These are phyloP conservation scores for Ruditapes philippinarum DNA, from an alignment of 1,140 invertebrate genomes.

Conservation along the genomic window DNA sequence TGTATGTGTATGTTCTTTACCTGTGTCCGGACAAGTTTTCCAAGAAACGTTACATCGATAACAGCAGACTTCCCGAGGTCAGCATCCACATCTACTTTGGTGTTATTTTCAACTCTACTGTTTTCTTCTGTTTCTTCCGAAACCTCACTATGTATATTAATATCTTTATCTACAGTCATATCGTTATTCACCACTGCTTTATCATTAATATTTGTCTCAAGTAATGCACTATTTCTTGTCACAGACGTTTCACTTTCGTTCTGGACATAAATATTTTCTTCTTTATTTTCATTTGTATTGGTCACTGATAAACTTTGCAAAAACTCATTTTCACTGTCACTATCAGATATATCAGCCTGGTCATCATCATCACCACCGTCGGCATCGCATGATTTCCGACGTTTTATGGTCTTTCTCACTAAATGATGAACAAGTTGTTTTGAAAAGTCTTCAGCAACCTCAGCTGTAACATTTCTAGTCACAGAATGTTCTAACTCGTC, in stretches of 20 bases:
- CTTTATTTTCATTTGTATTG: not conserved
- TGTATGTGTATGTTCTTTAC: no score
- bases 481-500: not conserved
- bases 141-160: not conserved
- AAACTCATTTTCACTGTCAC: slow-evolving; percentile 38
- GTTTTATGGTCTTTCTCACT: slow-evolving; percentile 34
- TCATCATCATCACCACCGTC: slow-evolving; percentile 11
- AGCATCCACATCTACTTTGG: not conserved
- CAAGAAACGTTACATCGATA: slow-evolving; percentile 63
- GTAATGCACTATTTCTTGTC: not conserved
- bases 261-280: not conserved
- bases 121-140: not conserved
- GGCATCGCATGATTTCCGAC: slow-evolving; percentile 49
- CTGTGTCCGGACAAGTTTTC: slow-evolving; percentile 66
- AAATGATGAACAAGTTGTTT: slow-evolving; percentile 14
- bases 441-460: slow-evolving; percentile 10
- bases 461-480: not conserved
- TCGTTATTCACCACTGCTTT: not conserved
- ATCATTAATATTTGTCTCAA: not conserved
- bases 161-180: not conserved
- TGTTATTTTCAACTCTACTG: not conserved
- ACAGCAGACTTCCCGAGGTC: not conserved
- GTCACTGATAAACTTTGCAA: not conserved
- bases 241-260: not conserved
- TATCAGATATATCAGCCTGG: not conserved